Evolutionary conservation across 64 coral and sea anemone species (phyloP), one percentile per base, ranked within the genome.

Genomic region (Platygyra sinensis): DNA sequence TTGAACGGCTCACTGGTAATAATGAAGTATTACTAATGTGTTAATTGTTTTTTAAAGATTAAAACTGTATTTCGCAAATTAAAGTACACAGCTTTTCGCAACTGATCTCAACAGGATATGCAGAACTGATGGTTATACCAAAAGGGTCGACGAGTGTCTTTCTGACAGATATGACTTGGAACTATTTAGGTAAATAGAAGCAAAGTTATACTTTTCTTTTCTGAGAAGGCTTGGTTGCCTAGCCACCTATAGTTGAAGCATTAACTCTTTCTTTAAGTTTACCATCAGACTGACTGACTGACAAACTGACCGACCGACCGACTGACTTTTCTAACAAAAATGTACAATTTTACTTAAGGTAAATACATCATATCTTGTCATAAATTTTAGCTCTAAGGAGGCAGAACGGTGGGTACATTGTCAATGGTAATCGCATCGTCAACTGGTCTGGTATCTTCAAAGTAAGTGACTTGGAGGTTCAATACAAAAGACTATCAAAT

Each of bases 391-490:
- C 87, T 64, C 27, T 94, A 5, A 94, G 50, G 54, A 94, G 82
- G 60, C 78, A 80, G 50, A 74, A 85, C 52, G 92, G 92, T 10
- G 86, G 84, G 2, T 94, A 94, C 75, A 36, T 89, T 17, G 57
- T 94, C 54, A 94, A 94, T 9, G 92, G 92, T 4, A 75, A 94
- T 36, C 30, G 92, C 18, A 94, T 94, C 13, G 72, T 89, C 52
- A 94, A 89, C 38, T 94, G 92, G 92, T 88, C 92, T 27, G 78
- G 92, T 5, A 89, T 89, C 72, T 94, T 89, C 79, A 94, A 89
- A 54, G 87, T 82, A 6, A 72, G 79, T 13, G 82, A 72, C 13
- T 76, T 88, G 11, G 79, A 94, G 0, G 52, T 94, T 8, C 80
- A 89, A 24, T 94, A 94, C 92, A 81, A 84, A 13, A 80, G 87